Evolutionary conservation across 2,113 vertebrate genomes (phyloP), one percentile per base, ranked within the genome.

Genomic region (Polyodon spathula): DNA sequence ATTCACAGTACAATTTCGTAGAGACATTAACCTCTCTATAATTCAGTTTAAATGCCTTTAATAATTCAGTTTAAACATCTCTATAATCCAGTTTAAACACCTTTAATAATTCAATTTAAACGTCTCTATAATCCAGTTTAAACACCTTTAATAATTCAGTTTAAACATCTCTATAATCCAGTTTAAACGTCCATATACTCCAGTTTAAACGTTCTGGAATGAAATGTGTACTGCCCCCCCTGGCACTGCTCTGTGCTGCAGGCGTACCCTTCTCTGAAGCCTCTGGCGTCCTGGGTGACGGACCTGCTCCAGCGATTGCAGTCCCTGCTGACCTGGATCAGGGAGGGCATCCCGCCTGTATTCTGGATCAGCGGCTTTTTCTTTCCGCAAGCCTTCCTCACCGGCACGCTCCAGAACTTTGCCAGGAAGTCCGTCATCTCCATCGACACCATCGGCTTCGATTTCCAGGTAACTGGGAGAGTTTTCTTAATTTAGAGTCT

Each of bases 321-420:
- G 56, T 96, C 94, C 72, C 55, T 95, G 57, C 69, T 88, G 53
- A 66, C 42, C 40, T 97, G 94, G 92, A 92, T 93, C 74, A 50
- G 53, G 10, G 42, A 71, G 0, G 90, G 93, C 44, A 86, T 89
- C 65, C 95, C 92, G 1, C 61, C 87, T 0, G 89, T 90, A 10
- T 95, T 93, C 85, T 96, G 94, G 93, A 95, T 95, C 73, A 93
- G 91, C 0, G 90, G 91, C 0, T 90, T 95, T 75, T 97, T 97
- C 81, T 95, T 92, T 74, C 92, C 93, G 0, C 94, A 95, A 71
- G 92, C 92, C 15, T 96, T 97, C 71, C 89, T 97, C 63, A 93
- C 93, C 0, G 94, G 93, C 40, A 92, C 89, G 0, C 80, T 97
- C 44, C 95, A 96, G 79, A 94, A 96, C 74, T 92, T 88, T 0